A percentile compares a stretch with the other conserved stretches of the same genome.
Evolutionary conservation across 2,888 invertebrate genomes (phyloP).

Genomic region (Cyaniris semiargus): DNA sequence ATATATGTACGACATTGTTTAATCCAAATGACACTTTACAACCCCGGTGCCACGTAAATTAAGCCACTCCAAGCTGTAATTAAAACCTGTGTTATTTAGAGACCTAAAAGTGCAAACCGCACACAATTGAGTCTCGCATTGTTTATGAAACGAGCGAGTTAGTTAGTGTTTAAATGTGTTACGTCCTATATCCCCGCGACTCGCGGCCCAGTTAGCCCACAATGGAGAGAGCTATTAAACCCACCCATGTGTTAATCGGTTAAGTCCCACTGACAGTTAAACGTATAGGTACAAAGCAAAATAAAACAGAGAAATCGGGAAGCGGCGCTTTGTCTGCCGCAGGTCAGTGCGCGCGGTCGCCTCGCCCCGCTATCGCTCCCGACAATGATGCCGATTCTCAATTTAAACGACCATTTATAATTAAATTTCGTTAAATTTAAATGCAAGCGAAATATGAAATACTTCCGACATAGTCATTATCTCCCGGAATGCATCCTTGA

Average conservation of each 20-base stretch:
- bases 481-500: neutral
- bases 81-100: constrained; percentile 47
- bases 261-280: constrained; percentile 63
- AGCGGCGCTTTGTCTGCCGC: constrained; percentile 38
- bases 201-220: constrained; percentile 56
- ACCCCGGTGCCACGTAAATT: neutral
- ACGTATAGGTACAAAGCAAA: constrained; percentile 56
- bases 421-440: constrained; percentile 1
- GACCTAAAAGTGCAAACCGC: constrained; percentile 22
- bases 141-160: constrained; percentile 43
- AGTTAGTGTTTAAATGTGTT: constrained; percentile 47
- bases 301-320: constrained; percentile 52
- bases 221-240: constrained; percentile 62
- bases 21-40: neutral
- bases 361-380: neutral
- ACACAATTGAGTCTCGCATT: constrained; percentile 34
- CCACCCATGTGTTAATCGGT: constrained; percentile 70
- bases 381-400: constrained; percentile 1
- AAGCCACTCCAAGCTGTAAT: constrained; percentile 49
- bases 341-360: constrained; percentile 41
- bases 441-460: neutral
- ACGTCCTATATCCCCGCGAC: constrained; percentile 48
- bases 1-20: neutral
- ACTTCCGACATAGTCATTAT: neutral
- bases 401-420: neutral